These are phyloP conservation scores for Rhogogaster chlorosoma DNA, from an alignment of 2,888 invertebrate species.

Conservation along the genomic window DNA sequence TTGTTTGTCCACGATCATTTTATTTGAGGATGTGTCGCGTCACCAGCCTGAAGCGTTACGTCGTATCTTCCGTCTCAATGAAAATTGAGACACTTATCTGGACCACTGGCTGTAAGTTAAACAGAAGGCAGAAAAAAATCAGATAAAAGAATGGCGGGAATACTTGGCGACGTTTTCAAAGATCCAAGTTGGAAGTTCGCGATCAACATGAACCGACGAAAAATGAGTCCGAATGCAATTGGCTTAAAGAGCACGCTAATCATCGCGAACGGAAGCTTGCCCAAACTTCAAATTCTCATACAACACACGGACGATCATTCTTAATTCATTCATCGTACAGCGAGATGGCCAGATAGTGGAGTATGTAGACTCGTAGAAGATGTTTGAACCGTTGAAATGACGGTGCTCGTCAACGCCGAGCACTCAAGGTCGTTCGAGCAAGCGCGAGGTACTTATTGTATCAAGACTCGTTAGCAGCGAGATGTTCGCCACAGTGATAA, in stretches of 20 bases:
- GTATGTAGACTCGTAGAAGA: conserved; percentile 34
- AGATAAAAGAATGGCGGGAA: not conserved
- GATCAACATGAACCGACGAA: not conserved
- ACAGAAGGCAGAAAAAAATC: not conserved
- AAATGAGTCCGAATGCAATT: conserved; percentile 26
- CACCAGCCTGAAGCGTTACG: not conserved
- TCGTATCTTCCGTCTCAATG: not conserved
- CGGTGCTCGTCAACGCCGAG: conserved; percentile 26
- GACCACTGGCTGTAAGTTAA: not conserved
- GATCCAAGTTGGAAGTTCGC: not conserved
- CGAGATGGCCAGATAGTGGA: not conserved
- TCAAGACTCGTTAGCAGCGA: conserved; percentile 76
- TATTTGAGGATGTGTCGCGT: conserved; percentile 13
- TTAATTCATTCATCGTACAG: not conserved
- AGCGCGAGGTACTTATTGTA: conserved; percentile 76
- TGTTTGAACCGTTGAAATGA: conserved; percentile 34
- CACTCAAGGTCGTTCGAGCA: conserved; percentile 41
- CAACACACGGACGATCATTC: not conserved
- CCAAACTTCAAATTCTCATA: not conserved
- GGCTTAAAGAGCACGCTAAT: conserved; percentile 17
- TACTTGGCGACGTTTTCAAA: not conserved
- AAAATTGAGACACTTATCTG: not conserved
- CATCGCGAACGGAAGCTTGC: conserved; percentile 16
- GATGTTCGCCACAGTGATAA: conserved; percentile 62
- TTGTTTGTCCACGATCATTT: not conserved